Conservation (phyloP, 2,797 vertebrate genomes). For the Neopelma chrysocephalum region DNA sequence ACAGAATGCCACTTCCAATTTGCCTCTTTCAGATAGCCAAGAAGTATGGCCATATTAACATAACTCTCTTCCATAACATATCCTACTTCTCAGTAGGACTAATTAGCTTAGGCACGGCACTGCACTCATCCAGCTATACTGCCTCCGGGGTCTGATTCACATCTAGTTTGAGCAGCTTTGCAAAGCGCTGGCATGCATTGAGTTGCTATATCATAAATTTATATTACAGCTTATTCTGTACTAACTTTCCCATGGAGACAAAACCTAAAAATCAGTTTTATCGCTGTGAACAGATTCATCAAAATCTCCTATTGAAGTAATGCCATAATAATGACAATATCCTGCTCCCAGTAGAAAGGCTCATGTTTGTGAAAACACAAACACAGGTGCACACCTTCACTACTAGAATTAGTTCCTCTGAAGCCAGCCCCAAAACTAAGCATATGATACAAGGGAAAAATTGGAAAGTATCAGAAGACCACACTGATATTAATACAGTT, state of each 20-base stretch:
- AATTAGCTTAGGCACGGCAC: conserved; percentile 33
- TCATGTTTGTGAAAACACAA: not conserved
- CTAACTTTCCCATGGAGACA: conserved; percentile 11
- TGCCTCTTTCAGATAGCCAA: not conserved
- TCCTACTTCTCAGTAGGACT: conserved; percentile 22
- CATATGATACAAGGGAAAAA: not conserved
- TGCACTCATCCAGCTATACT: not conserved
- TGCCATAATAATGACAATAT: not conserved
- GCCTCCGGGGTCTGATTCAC: conserved; percentile 23
- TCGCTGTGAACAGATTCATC: not conserved
- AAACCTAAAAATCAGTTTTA: conserved; percentile 41
- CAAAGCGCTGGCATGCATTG: not conserved
- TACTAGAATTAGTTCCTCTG: not conserved
- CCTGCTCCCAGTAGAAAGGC: not conserved
- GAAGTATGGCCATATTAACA: not conserved
- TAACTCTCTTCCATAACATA: not conserved
- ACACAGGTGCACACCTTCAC: not conserved
- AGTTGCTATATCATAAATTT: not conserved
- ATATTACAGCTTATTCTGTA: not conserved
- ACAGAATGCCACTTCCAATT: not conserved
- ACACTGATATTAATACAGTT: not conserved
- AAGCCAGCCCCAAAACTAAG: not conserved
- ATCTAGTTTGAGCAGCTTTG: conserved; percentile 10
- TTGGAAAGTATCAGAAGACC: not conserved
- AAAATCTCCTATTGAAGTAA: not conserved